Percentiles rank a stretch among this genome's conserved stretches.
phyloP scores from a whole-genome alignment of 2,113 vertebrate genomes.

The Lasiurus cinereus region DNA sequence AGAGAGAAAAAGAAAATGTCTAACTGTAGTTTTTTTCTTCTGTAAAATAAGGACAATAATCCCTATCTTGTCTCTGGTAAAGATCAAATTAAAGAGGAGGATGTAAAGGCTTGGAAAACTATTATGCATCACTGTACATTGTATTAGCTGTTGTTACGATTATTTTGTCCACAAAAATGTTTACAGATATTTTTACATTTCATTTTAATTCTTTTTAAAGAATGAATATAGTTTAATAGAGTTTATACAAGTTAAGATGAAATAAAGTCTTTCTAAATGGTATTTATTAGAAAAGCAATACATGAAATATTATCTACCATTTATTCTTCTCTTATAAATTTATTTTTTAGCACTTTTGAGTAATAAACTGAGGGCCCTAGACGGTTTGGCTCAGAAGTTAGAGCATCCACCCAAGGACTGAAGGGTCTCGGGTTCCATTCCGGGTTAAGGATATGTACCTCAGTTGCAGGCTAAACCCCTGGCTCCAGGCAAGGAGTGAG shows the following conservation, averaged over 20 bases:
- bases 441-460: no score
- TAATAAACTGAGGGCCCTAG: not conserved
- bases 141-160: not conserved
- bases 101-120: not conserved
- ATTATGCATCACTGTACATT: not conserved
- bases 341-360: constrained; percentile 41
- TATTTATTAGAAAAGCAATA: not conserved
- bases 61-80: not conserved
- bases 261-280: constrained; percentile 52
- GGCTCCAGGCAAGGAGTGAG: no score
- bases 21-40: constrained; percentile 22
- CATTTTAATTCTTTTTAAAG: constrained; percentile 37
- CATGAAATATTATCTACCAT: not conserved
- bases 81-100: constrained; percentile 33
- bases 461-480: no score
- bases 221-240: not conserved
- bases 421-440: no score
- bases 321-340: constrained; percentile 8
- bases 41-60: constrained; percentile 32
- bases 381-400: no score
- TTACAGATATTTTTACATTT: constrained; percentile 56
- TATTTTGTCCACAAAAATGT: constrained; percentile 28
- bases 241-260: constrained; percentile 28
- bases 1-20: constrained; percentile 55
- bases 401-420: no score